Evolutionary conservation across 2,113 vertebrate genomes (phyloP).

Genomic region (Grantiella picta): DNA sequence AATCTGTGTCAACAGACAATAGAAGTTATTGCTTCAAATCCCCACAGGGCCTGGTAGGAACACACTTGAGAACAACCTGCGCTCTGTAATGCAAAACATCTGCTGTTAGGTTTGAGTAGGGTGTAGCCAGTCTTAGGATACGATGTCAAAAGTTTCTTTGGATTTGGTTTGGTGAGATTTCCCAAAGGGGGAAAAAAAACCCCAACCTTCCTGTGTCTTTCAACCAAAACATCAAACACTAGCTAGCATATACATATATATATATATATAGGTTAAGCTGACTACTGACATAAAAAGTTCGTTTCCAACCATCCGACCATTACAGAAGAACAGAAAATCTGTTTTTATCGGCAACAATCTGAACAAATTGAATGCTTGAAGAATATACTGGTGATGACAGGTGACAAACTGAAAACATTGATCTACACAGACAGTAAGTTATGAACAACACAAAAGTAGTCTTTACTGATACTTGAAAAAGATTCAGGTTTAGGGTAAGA

Average conservation of each 20-base stretch:
- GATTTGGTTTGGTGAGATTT: background rate
- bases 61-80: background rate
- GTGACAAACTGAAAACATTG: background rate
- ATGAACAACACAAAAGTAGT: background rate
- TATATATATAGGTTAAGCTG: background rate
- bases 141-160: background rate
- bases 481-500: background rate
- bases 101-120: background rate
- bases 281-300: background rate
- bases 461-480: background rate
- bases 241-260: background rate
- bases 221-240: background rate
- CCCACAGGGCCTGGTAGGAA: background rate
- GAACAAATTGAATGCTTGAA: background rate
- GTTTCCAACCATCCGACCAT: background rate
- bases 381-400: background rate
- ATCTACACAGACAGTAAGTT: background rate
- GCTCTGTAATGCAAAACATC: background rate
- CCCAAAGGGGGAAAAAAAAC: background rate
- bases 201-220: background rate
- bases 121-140: background rate
- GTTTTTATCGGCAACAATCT: background rate
- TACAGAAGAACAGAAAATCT: background rate
- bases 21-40: slow-evolving; percentile 55
- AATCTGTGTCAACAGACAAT: background rate